A percentile compares a stretch with the other conserved stretches of the same genome.
Conservation (phyloP, 1,140 invertebrate species). For the Dendroctonus valens region DNA sequence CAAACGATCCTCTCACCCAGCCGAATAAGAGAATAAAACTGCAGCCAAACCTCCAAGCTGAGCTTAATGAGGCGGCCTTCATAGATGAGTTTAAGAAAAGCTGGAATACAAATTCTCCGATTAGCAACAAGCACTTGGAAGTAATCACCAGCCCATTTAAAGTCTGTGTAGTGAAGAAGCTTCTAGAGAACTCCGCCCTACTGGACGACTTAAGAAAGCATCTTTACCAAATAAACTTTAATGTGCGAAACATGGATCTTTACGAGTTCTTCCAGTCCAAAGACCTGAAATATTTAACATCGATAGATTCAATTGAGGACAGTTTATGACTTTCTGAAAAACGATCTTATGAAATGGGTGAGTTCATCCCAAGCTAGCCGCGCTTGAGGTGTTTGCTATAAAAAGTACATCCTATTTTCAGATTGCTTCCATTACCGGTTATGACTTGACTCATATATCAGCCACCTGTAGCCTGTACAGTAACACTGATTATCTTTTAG, state of each 20-base stretch:
- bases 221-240: constrained; percentile 65
- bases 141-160: constrained; percentile 55
- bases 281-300: constrained; percentile 59
- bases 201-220: constrained; percentile 61
- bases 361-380: constrained; percentile 12
- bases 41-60: constrained; percentile 26
- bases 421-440: constrained; percentile 60
- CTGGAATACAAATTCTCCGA: constrained; percentile 46
- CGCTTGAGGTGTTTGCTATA: constrained; percentile 3
- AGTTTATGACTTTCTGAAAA: constrained; percentile 58
- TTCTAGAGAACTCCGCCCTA: constrained; percentile 55
- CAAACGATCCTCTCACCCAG: constrained; percentile 26
- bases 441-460: constrained; percentile 62
- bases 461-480: constrained; percentile 70
- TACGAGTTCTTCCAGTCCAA: constrained; percentile 71
- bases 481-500: constrained; percentile 68
- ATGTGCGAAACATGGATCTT: constrained; percentile 64
- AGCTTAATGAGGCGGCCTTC: constrained; percentile 10
- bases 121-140: constrained; percentile 45
- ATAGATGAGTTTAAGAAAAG: constrained; percentile 46
- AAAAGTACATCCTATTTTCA: constrained; percentile 34
- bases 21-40: constrained; percentile 37
- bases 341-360: constrained; percentile 59
- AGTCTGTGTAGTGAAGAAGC: constrained; percentile 59
- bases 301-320: constrained; percentile 53